These are phyloP conservation scores for Uromys caudimaculatus DNA, from an alignment of 2,797 vertebrate genomes.

Conservation along the genomic window DNA sequence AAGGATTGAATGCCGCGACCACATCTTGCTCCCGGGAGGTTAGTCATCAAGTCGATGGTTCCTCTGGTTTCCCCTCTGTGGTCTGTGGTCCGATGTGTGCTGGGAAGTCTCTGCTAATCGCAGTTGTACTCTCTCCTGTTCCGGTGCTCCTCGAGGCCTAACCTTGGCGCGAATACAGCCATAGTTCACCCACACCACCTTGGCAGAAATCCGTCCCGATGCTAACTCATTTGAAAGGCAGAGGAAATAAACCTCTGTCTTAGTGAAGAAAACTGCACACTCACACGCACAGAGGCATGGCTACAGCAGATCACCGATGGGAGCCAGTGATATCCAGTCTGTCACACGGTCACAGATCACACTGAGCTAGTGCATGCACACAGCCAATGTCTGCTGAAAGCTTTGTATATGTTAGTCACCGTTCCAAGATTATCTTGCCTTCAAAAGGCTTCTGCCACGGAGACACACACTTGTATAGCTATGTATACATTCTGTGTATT, in stretches of 20 bases:
- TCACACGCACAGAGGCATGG: background rate
- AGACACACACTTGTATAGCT: background rate
- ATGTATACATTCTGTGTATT: background rate
- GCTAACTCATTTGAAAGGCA: constrained; percentile 6
- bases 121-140: background rate
- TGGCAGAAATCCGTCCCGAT: constrained; percentile 5
- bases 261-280: background rate
- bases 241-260: background rate
- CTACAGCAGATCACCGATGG: background rate
- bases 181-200: background rate
- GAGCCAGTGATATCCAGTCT: background rate
- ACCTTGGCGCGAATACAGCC: background rate
- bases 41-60: background rate
- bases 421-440: background rate
- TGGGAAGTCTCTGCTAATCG: background rate
- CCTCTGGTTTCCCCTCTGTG: background rate
- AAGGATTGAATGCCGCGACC: background rate
- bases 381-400: background rate
- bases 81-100: background rate
- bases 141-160: background rate
- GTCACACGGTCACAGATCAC: background rate
- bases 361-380: background rate
- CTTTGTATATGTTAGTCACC: background rate
- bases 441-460: background rate
- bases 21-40: background rate